phyloP scores from a whole-genome alignment of 1,140 invertebrate genomes.

The Zophobas atratus region DNA sequence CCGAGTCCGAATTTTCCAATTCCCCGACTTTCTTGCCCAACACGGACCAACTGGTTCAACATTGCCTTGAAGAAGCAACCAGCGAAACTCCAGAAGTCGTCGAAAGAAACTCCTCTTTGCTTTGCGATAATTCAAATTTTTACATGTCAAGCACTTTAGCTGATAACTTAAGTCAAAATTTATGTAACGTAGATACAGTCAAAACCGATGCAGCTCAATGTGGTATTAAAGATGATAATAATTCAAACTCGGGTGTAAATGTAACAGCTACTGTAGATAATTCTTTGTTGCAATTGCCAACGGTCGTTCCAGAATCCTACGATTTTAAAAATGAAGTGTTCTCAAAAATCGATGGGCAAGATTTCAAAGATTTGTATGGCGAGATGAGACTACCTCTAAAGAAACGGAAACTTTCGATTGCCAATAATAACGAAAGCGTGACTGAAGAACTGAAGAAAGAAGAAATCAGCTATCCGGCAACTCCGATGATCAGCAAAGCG shows the following conservation, averaged over 20 bases:
- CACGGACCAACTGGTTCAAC: slow-evolving; percentile 32
- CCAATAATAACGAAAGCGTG: slow-evolving; percentile 35
- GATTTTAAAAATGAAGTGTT: slow-evolving; percentile 50
- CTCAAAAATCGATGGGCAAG: slow-evolving; percentile 44
- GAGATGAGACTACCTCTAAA: slow-evolving; percentile 59
- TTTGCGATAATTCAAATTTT: slow-evolving; percentile 44
- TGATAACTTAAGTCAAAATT: slow-evolving; percentile 1
- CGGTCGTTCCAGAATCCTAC: slow-evolving; percentile 47
- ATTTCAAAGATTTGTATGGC: slow-evolving; percentile 48
- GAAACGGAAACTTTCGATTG: slow-evolving; percentile 56
- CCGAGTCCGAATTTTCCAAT: slow-evolving; percentile 47
- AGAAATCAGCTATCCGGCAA: slow-evolving; percentile 60
- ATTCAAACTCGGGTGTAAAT: not conserved
- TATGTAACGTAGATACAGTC: not conserved
- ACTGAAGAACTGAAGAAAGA: slow-evolving; percentile 50
- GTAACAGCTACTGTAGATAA: not conserved
- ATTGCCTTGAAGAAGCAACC: slow-evolving; percentile 21
- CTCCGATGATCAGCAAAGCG: slow-evolving; percentile 60
- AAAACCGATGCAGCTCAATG: not conserved
- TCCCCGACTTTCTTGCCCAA: slow-evolving; percentile 42
- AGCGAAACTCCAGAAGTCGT: not conserved
- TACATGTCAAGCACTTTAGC: slow-evolving; percentile 6
- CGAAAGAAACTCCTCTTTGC: not conserved
- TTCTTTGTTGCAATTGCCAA: slow-evolving; percentile 38
- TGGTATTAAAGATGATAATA: slow-evolving; percentile 19